Evolutionary conservation across 2,888 invertebrate genomes (phyloP), one percentile per base, ranked within the genome.

Genomic region (Torymus texanus): DNA sequence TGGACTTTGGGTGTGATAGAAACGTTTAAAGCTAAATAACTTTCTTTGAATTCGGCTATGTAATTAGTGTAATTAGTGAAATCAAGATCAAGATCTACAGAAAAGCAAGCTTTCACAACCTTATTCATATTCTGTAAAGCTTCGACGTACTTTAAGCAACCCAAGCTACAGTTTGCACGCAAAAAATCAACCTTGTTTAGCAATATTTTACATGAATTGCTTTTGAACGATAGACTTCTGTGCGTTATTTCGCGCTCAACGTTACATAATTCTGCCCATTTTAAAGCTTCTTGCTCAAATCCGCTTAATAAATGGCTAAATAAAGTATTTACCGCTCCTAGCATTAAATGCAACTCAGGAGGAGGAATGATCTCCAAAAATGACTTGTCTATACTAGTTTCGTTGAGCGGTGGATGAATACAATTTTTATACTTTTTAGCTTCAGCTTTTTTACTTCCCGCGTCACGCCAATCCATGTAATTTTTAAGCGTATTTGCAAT

Each of bases 1-100:
- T 70, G 73, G 14, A 78, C 66, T 73, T 76, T 76, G 2, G 78
- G 78, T n/a, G 67, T 78, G n/a, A 78, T 21, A 13, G 72, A 62
- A 50, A 65, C 66, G 53, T 58, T 21, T 16, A 61, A 29, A 12
- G 21, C 16, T 16, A 77, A 50, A 18, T 77, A 77, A 16, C 56
- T 55, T 21, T 67, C 59, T 51, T 51, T 41, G 41, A 73, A 73
- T 18, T 55, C 29, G 29, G 29, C 29, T 29, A 29, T 29, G 29
- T 29, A 29, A 5, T 29, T 29, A 29, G 29, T n/a, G n/a, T n/a
- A n/a, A n/a, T n/a, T n/a, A n/a, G n/a, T 29, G 29, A 29, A 29
- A 29, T 29, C 29, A 29, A 2, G 21, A 21, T 21, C 21, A 21
- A 21, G 21, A 21, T 21, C 21, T 21, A 21, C 21, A 1, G 21